phyloP scores from a whole-genome alignment of 2,113 vertebrate species.

The Centropristis striata region DNA sequence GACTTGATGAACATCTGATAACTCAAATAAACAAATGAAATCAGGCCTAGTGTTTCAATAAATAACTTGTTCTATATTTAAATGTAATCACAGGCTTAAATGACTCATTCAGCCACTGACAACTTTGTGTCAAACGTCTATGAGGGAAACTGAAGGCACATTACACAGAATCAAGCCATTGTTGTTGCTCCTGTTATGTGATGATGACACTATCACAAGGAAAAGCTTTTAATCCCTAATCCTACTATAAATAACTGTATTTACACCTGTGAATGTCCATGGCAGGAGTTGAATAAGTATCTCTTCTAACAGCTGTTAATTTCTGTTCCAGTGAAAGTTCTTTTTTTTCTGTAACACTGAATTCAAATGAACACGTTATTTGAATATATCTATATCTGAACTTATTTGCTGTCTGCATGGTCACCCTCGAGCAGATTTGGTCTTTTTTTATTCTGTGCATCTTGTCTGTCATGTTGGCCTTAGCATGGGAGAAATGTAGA shows the following conservation, averaged over 20 bases:
- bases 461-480: slow-evolving; percentile 7
- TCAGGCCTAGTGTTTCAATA: neutral
- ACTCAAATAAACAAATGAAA: neutral
- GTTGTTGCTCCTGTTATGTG: neutral
- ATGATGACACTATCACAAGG: neutral
- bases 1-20: neutral
- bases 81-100: neutral
- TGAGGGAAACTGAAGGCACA: slow-evolving; percentile 37
- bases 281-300: neutral
- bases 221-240: slow-evolving; percentile 4
- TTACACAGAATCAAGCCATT: slow-evolving; percentile 13
- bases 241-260: neutral
- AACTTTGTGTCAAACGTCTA: slow-evolving; percentile 5
- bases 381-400: neutral
- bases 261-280: neutral
- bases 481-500: neutral
- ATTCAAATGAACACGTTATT: neutral
- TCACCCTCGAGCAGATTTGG: neutral
- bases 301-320: neutral
- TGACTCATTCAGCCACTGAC: slow-evolving; percentile 1
- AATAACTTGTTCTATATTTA: neutral
- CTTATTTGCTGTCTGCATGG: slow-evolving; percentile 18
- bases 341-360: slow-evolving; percentile 17
- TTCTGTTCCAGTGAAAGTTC: slow-evolving; percentile 4
- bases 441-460: slow-evolving; percentile 3